Evolutionary conservation across 2,888 invertebrate species (phyloP), one percentile per base, ranked within the genome.

Genomic region (Sinhomidia bicolor): DNA sequence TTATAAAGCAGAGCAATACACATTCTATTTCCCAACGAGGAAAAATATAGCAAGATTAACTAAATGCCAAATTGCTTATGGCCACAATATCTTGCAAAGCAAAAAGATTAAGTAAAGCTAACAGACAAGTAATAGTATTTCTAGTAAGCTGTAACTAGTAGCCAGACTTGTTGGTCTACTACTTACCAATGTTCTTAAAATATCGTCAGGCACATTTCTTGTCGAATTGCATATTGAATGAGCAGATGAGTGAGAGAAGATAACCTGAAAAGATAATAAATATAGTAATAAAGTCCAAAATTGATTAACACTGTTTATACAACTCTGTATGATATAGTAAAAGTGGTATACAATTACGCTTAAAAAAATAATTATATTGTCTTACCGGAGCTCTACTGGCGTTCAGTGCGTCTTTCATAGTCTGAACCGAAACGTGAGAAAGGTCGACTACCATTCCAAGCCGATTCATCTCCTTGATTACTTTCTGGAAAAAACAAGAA

Each of bases 361-460:
- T n/a, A n/a, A 2, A 29, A 65, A n/a, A 65, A 9, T 23, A n/a
- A 14, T n/a, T n/a, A n/a, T 12, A 60, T 71, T 23, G 32, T 68
- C 87, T 85, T 85, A 92, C 92, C 9, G 92, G 91, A 0, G 96
- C 95, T 91, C 94, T 94, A 0, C 95, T 95, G 1, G 95, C 94
- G 32, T 94, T 94, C 62, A 96, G 93, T 1, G 95, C 95, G 91
- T 95, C 95, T 23, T 94, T 93, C 95, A 96, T 96, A 6, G 96
- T 96, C 83, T 94, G 94, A 88, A 95, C 94, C 10, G 95, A 95
- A 0, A 96, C 95, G 93, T 96, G 95, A 1, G 95, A 95, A 79
- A 95, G 94, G 93, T 96, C 96, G 65, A 96, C 95, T 85, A 96
- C 93, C 95, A 96, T 96, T 2, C 96, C 96, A 76, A 96, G 93